phyloP scores from a whole-genome alignment of 2,888 invertebrate genomes.

The Flabesymbios commensalis region DNA sequence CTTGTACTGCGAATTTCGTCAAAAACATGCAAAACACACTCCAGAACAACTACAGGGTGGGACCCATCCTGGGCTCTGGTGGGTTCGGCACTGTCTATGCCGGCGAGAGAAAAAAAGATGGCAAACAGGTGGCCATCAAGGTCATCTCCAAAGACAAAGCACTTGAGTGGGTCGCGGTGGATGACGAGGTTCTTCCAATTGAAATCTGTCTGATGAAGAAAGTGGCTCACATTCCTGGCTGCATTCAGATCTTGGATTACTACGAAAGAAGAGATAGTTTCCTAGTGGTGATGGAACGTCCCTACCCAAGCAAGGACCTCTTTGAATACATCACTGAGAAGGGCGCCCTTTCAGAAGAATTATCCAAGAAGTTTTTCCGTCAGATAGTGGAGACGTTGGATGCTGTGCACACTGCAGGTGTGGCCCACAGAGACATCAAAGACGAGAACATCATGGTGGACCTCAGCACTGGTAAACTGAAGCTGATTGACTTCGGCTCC shows the following conservation, averaged over 20 bases:
- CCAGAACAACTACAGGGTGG: conserved; percentile 50
- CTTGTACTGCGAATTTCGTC: too few relatives aligned
- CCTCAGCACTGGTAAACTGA: too few relatives aligned
- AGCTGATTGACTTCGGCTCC: conserved; percentile 70
- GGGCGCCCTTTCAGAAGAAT: conserved; percentile 64
- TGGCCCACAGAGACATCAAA: conserved; percentile 68
- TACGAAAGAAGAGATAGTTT: conserved; percentile 65
- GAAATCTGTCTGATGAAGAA: conserved; percentile 66
- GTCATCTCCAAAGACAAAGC: conserved; percentile 65
- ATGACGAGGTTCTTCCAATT: conserved; percentile 65
- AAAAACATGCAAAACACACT: too few relatives aligned
- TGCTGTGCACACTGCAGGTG: conserved; percentile 64
- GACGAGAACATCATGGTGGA: conserved; percentile 69
- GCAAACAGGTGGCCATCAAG: conserved; percentile 66
- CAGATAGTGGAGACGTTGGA: conserved; percentile 66
- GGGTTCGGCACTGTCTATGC: conserved; percentile 68
- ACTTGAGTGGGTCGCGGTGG: conserved; percentile 65
- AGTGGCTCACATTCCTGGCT: conserved; percentile 65
- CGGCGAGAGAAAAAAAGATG: conserved; percentile 62
- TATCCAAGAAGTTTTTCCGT: conserved; percentile 66
- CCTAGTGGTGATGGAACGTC: conserved; percentile 68
- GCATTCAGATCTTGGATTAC: conserved; percentile 66
- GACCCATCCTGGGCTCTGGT: conserved; percentile 64
- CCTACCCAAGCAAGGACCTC: conserved; percentile 66
- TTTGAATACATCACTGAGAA: conserved; percentile 70